Evolutionary conservation across 2,113 vertebrate genomes (phyloP).

Genomic region (Antennarius striatus): DNA sequence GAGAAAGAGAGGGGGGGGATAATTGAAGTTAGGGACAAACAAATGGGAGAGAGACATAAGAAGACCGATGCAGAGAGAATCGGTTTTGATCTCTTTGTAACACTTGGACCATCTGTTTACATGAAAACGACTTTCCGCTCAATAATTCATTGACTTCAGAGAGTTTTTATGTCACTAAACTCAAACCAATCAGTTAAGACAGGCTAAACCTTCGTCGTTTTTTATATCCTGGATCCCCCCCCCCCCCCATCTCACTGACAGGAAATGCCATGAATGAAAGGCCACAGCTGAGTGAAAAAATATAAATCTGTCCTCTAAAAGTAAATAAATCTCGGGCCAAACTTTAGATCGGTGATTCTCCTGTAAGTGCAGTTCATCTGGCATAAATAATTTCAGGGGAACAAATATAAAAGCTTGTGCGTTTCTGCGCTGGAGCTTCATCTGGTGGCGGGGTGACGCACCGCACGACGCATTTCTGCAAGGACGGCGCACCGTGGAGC

Average conservation of each 20-base stretch:
- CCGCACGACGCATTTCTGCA: conserved; percentile 50
- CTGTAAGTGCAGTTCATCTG: background rate
- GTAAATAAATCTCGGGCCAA: background rate
- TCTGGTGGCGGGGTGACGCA: conserved; percentile 42
- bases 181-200: background rate
- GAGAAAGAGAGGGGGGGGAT: too few species aligned
- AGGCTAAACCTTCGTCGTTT: too few species aligned
- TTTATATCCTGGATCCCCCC: too few species aligned
- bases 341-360: background rate
- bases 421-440: conserved; percentile 37
- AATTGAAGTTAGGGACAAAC: too few species aligned
- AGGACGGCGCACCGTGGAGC: conserved; percentile 3
- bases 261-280: background rate
- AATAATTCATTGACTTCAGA: too few species aligned
- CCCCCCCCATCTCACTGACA: too few species aligned
- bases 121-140: background rate
- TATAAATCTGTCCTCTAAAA: background rate
- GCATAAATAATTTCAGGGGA: background rate
- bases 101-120: conserved; percentile 56
- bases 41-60: too few species aligned
- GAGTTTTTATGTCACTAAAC: too few species aligned
- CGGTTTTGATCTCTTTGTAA: conserved; percentile 2
- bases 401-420: background rate
- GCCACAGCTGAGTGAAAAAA: background rate
- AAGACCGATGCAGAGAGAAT: too few species aligned